Base-by-base conservation (phyloP, 1,140 invertebrate species). In the Cecropterus lyciades region DNA sequence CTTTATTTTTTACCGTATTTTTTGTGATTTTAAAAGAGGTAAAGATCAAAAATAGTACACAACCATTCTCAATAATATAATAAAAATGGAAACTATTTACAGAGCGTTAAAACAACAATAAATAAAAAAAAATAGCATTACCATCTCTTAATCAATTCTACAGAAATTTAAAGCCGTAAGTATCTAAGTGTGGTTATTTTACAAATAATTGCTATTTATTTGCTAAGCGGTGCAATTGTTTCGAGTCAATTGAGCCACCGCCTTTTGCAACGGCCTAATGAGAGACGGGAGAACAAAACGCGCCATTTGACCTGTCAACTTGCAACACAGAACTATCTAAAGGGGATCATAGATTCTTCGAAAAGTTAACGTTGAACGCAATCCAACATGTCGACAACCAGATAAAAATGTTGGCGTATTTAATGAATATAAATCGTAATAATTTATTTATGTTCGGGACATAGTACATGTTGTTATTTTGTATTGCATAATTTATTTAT, bases 181-280 rank as follows among this genome's bases (percentile, higher is more conserved):
- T 33, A 4, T 1, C 0, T 37, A 14, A 43, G 4, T 43, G 40
- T 43, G 3, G 37, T 43, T n/a, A 37, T 33, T 48, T 46, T 48
- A 10, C 43, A 17, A 60, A 48, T 60, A 60, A 48, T 60, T 16
- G 10, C 14, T 15, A 43, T 60, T 37, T 17, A 60, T 60, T 60
- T 60, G 27, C 45, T 33, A 48, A 48, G 24, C 15, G 27, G 15
- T 37, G 57, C 46, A 60, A 60, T 60, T 60, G 57, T 60, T 60
- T 48, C 27, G 15, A 45, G 43, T 60, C 57, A 46, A 48, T 60
- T 60, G 56, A 48, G 43, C 45, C 43, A 60, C 56, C 45, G 56
- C 13, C 56, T 60, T 60, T 60, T 43, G 56, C 56, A 60, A 60
- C 43, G 30, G 51, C 37, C 48, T 63, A 63, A 63, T 63, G 45